phyloP scores from a whole-genome alignment of 2,888 invertebrate genomes.

The Yponomeuta sedellus region DNA sequence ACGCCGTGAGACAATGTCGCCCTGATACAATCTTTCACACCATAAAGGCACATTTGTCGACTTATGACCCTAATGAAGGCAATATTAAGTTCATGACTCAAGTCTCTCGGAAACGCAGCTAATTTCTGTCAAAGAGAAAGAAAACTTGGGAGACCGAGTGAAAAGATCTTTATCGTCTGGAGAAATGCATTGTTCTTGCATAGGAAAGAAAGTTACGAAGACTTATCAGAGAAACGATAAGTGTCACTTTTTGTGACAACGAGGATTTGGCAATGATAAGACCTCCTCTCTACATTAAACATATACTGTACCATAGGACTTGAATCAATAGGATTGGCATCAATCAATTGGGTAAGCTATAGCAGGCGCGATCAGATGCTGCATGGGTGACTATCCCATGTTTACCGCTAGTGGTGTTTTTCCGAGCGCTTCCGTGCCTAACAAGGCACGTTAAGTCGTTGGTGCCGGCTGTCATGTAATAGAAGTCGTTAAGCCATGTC shows the following conservation, averaged over 20 bases:
- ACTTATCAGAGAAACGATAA: neutral
- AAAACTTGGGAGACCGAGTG: neutral
- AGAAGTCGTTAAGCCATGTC: no score
- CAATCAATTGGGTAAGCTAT: no score
- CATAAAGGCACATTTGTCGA: neutral
- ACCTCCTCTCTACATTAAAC: neutral
- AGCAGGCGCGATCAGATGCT: no score
- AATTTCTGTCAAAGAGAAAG: neutral
- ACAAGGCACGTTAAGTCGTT: no score
- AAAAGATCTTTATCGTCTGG: neutral
- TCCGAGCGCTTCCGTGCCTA: no score
- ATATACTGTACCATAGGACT: no score
- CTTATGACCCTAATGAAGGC: neutral
- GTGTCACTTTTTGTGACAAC: neutral
- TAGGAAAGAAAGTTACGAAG: no score
- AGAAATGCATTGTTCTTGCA: neutral
- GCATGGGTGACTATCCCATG: no score
- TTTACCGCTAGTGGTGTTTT: no score
- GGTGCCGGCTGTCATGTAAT: no score
- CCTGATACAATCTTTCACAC: neutral
- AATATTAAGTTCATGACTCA: neutral
- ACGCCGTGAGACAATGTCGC: neutral
- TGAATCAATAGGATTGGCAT: no score
- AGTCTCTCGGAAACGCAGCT: neutral
- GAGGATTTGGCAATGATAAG: neutral